Percentiles rank a stretch among this genome's conserved stretches.
Conservation (phyloP, 92 coral and sea anemone genomes). For the Siderastrea radians region DNA sequence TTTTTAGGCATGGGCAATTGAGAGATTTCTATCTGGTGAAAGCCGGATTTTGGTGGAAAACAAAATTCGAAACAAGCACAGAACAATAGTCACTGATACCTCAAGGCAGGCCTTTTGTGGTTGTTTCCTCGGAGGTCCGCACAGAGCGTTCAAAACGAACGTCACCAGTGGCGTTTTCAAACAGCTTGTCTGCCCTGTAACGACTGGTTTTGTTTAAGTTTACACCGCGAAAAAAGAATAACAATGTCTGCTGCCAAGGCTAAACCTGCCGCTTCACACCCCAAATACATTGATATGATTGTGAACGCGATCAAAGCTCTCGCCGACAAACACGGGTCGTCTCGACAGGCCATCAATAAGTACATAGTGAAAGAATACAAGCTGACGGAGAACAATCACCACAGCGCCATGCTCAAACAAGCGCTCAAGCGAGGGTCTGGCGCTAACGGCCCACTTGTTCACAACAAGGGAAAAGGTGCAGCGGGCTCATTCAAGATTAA, state of each 20-base stretch:
- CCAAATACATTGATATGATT: constrained; percentile 87
- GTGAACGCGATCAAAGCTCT: constrained; percentile 72
- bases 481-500: constrained; percentile 90
- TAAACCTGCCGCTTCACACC: constrained; percentile 64
- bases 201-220: neutral
- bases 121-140: constrained; percentile 93
- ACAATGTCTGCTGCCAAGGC: constrained; percentile 29
- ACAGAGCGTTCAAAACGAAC: constrained; percentile 33
- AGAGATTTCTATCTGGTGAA: neutral
- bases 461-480: constrained; percentile 90
- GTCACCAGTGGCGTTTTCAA: neutral
- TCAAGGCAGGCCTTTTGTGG: neutral
- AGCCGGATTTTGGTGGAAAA: constrained; percentile 18
- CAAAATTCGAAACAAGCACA: constrained; percentile 69
- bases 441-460: constrained; percentile 75
- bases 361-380: constrained; percentile 82
- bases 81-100: neutral
- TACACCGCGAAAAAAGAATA: neutral
- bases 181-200: neutral
- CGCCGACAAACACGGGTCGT: constrained; percentile 82
- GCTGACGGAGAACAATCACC: constrained; percentile 83
- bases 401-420: constrained; percentile 81
- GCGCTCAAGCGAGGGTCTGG: constrained; percentile 83
- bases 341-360: constrained; percentile 91
- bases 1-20: neutral